Base-by-base conservation (phyloP, 2,888 invertebrate genomes). In the Drosophila maculinotata region DNA sequence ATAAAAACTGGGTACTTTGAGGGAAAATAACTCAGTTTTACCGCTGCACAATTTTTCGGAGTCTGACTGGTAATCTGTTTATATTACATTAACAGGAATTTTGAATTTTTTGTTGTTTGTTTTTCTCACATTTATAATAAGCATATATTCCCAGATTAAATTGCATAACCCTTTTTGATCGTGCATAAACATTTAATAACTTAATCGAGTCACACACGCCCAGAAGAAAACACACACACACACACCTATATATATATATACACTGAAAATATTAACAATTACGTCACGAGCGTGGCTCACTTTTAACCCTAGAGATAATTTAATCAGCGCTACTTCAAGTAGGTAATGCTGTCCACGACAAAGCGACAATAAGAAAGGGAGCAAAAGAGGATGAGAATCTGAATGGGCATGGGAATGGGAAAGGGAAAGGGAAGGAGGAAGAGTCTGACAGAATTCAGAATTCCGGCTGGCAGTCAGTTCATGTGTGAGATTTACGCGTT, bases 251-350 rank as follows among this genome's bases (percentile, higher is more conserved):
- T n/a, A n/a, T n/a, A 20, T 4, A 53, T 33, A 44, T 30, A 33
- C 48, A 42, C n/a, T 45, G 33, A 2, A 42, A 54, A 67, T 64
- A 57, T 76, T 67, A 67, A 67, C 75, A 75, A 75, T 78, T 69
- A 56, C 63, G 76, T 70, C 78, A 79, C 76, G 72, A 77, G 76
- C 41, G 51, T 58, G 77, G 59, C 85, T 79, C 82, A 71, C 85
- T 77, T 82, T 66, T 63, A 62, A 69, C 78, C 77, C 82, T 64
- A 63, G 71, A 67, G 62, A 69, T 78, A 82, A 76, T 85, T 82
- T 85, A 83, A 83, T 83, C 79, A 66, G 70, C 67, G 70, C 72
- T 76, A 70, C 75, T 76, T 73, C 57, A 69, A 79, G 73, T 81
- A 82, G 79, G 77, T 76, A 81, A 52, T 59, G 52, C 35, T 67